Evolutionary conservation across 35 echinoderm and acorn worm species (phyloP).

Genomic region (Stichopus chloronotus): DNA sequence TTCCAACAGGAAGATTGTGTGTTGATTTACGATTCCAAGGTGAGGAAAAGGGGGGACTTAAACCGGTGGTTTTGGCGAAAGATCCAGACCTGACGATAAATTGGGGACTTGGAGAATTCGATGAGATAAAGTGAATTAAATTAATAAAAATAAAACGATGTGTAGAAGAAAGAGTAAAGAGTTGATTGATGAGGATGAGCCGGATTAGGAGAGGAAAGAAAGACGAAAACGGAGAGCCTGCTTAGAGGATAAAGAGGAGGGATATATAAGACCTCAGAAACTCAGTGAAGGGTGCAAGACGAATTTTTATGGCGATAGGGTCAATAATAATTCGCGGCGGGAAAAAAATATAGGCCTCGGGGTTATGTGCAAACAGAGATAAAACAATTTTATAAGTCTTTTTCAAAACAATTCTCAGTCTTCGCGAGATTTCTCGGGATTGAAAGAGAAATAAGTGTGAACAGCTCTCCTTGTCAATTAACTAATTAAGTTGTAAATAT

Average conservation of each 20-base stretch:
- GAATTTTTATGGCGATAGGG: neutral
- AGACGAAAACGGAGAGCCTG: neutral
- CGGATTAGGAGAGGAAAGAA: neutral
- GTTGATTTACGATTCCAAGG: constrained; percentile 53
- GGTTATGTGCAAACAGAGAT: neutral
- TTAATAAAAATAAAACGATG: constrained; percentile 62
- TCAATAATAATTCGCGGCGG: neutral
- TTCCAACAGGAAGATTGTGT: constrained; percentile 51
- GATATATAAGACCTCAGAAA: neutral
- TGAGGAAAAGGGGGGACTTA: neutral
- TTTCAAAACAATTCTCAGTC: too few species aligned
- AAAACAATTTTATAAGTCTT: too few species aligned
- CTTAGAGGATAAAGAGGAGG: neutral
- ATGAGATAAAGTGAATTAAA: constrained; percentile 62
- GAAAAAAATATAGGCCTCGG: neutral
- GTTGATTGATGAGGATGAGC: constrained; percentile 42
- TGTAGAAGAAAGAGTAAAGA: neutral
- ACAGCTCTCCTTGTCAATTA: too few species aligned
- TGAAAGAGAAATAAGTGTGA: too few species aligned
- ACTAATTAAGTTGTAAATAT: too few species aligned
- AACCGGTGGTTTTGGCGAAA: constrained; percentile 15
- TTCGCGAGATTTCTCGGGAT: too few species aligned
- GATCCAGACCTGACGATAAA: constrained; percentile 52
- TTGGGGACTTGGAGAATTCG: constrained; percentile 56
- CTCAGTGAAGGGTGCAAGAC: neutral